A percentile compares a stretch with the other conserved stretches of the same genome.
Conservation (phyloP, 2,797 vertebrate species). For the Podargus strigoides region DNA sequence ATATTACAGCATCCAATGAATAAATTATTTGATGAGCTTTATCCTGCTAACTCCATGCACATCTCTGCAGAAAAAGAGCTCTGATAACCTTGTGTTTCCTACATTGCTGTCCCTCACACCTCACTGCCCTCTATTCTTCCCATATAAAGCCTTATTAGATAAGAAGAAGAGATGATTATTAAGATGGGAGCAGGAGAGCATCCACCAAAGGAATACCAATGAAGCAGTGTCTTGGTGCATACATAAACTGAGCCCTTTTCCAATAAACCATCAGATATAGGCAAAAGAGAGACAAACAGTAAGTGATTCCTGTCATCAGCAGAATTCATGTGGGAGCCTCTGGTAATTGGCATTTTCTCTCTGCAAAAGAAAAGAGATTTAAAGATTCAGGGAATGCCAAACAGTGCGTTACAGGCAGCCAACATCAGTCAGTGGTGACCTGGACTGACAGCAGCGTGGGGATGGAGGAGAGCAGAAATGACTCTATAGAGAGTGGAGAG, state of each 20-base stretch:
- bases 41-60: background rate
- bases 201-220: constrained; percentile 54
- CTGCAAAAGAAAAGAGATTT: background rate
- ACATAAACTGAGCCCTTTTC: background rate
- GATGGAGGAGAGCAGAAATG: background rate
- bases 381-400: background rate
- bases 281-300: constrained; percentile 19
- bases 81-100: constrained; percentile 35
- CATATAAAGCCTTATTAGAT: constrained; percentile 18
- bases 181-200: constrained; percentile 50
- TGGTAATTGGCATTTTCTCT: constrained; percentile 29
- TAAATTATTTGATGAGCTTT: background rate
- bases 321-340: background rate
- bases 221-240: background rate
- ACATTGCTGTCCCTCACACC: background rate
- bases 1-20: background rate
- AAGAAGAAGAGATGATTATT: constrained; percentile 61
- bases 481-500: background rate
- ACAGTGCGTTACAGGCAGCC: background rate
- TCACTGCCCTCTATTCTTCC: constrained; percentile 15
- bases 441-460: background rate
- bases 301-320: constrained; percentile 48
- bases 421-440: background rate
- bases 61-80: background rate
- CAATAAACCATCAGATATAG: constrained; percentile 13